Percentiles rank a stretch among this genome's conserved stretches.
Conservation (phyloP, 2,113 vertebrate genomes). For the Perca schrenkii region DNA sequence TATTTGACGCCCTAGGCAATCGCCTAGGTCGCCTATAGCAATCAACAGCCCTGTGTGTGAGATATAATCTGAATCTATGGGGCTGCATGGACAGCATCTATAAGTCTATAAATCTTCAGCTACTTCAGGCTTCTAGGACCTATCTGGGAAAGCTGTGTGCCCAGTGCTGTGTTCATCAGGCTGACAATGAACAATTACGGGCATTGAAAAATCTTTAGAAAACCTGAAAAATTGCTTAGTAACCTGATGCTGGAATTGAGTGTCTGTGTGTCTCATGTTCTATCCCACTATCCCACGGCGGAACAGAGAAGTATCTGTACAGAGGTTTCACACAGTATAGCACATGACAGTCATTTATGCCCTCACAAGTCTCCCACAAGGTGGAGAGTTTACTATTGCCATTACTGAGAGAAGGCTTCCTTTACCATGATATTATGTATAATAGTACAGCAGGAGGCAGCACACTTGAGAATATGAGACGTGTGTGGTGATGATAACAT, state of each 20-base stretch:
- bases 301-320: constrained; percentile 55
- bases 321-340: constrained; percentile 57
- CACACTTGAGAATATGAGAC: background rate
- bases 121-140: background rate
- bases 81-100: background rate
- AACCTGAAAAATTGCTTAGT: constrained; percentile 66
- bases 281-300: constrained; percentile 18
- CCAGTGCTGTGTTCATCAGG: constrained; percentile 19
- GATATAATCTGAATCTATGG: background rate
- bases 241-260: constrained; percentile 71
- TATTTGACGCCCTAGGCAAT: too few species aligned
- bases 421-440: background rate
- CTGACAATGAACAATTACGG: constrained; percentile 74
- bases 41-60: background rate
- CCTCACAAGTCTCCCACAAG: constrained; percentile 26
- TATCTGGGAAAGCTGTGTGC: background rate
- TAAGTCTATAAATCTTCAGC: background rate
- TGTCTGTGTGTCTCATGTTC: constrained; percentile 49
- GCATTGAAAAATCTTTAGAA: constrained; percentile 74
- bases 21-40: too few species aligned
- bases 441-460: background rate
- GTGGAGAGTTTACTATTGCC: constrained; percentile 32
- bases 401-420: background rate
- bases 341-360: constrained; percentile 52
- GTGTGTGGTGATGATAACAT: background rate